A percentile compares a stretch with the other conserved stretches of the same genome.
Conservation (phyloP, 2,888 invertebrate genomes). For the Synanthedon formicaeformis region DNA sequence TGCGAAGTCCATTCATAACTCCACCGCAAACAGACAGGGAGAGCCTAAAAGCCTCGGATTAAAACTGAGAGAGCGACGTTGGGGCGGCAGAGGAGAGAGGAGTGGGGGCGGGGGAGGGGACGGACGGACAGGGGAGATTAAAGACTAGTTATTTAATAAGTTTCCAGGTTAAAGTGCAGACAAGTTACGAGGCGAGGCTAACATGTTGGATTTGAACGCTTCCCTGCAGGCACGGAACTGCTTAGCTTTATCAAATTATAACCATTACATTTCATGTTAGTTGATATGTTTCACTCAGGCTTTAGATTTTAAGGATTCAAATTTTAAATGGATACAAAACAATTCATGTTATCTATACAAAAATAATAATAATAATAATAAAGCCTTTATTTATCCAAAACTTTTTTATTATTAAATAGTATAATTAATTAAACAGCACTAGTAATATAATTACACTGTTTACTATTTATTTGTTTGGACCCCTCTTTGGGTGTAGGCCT, state of each 20-base stretch:
- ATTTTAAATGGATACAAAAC: too few species aligned
- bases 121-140: conserved; percentile 12
- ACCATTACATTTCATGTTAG: too few species aligned
- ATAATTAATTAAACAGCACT: too few species aligned
- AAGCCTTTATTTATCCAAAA: too few species aligned
- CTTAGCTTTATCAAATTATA: not conserved
- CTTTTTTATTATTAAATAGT: too few species aligned
- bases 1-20: not conserved
- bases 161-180: conserved; percentile 8
- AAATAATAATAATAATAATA: too few species aligned
- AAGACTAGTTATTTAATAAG: conserved; percentile 30
- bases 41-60: conserved; percentile 4
- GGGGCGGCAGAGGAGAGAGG: conserved; percentile 10
- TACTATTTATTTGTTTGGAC: too few species aligned
- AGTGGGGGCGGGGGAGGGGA: conserved; percentile 7
- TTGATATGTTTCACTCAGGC: too few species aligned
- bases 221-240: not conserved
- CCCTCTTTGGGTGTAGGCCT: too few species aligned
- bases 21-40: not conserved
- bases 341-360: too few species aligned
- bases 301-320: too few species aligned
- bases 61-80: conserved; percentile 4
- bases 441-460: too few species aligned
- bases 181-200: not conserved
- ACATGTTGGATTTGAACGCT: not conserved